Evolutionary conservation across 2,888 invertebrate species (phyloP).

Genomic region (Metellina segmentata): DNA sequence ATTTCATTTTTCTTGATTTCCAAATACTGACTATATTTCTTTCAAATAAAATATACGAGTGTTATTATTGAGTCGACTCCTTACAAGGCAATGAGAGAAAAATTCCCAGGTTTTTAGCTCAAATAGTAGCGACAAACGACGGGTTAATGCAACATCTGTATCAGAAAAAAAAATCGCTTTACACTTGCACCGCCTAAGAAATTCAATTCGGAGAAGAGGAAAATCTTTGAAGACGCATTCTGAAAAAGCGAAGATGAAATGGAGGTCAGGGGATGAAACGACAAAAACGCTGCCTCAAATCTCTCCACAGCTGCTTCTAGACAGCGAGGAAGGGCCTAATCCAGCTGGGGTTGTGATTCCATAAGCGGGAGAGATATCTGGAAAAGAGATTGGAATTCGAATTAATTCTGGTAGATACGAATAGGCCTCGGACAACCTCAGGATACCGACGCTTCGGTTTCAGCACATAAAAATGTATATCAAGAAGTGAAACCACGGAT

Average conservation of each 20-base stretch:
- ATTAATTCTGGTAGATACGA: neutral
- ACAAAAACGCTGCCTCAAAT: neutral
- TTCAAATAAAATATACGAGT: too few relatives aligned
- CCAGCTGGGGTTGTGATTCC: neutral
- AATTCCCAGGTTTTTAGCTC: too few relatives aligned
- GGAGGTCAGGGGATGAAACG: neutral
- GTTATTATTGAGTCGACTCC: too few relatives aligned
- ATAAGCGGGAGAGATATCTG: neutral
- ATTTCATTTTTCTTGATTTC: too few relatives aligned
- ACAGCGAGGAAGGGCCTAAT: neutral
- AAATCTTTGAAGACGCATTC: neutral
- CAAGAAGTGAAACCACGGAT: too few relatives aligned
- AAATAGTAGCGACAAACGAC: too few relatives aligned
- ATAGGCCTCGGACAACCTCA: too few relatives aligned
- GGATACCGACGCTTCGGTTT: too few relatives aligned
- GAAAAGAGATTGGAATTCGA: neutral
- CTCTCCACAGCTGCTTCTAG: constrained; percentile 32
- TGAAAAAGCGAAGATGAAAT: neutral
- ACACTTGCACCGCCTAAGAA: neutral
- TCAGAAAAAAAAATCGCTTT: neutral
- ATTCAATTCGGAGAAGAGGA: neutral
- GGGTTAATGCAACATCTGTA: neutral
- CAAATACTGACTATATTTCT: too few relatives aligned
- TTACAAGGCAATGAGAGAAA: too few relatives aligned
- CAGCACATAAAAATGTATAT: too few relatives aligned